These are phyloP conservation scores for Lithobates pipiens DNA, from an alignment of 2,797 vertebrate species.

Conservation along the genomic window DNA sequence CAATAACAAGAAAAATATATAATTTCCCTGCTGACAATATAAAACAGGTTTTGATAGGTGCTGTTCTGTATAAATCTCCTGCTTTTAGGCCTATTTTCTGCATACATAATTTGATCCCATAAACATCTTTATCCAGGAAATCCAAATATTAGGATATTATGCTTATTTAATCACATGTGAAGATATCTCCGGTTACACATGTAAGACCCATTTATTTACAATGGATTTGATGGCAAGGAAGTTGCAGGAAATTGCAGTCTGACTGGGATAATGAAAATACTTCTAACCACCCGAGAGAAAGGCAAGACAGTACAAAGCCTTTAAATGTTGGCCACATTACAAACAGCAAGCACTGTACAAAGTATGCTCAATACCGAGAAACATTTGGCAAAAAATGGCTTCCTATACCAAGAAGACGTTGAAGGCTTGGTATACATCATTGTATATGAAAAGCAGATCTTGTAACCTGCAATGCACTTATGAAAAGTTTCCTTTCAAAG, in stretches of 20 bases:
- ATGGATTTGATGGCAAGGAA: conserved; percentile 8
- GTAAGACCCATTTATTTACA: conserved; percentile 26
- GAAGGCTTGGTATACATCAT: not conserved
- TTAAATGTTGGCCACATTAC: not conserved
- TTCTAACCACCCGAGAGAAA: conserved; percentile 6
- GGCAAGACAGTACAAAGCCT: not conserved
- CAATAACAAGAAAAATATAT: not conserved
- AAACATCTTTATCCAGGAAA: conserved; percentile 19
- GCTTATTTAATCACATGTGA: conserved; percentile 28
- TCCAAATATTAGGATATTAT: conserved; percentile 22
- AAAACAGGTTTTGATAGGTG: not conserved
- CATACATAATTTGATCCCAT: not conserved
- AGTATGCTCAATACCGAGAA: not conserved
- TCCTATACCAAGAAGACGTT: not conserved
- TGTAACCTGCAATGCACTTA: not conserved
- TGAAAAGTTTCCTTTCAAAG: not conserved
- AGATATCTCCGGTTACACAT: conserved; percentile 11
- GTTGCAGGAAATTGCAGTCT: conserved; percentile 6
- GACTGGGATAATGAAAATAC: not conserved
- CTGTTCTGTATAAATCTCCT: not conserved
- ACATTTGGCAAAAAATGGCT: not conserved
- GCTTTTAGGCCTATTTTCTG: not conserved
- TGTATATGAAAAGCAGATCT: not conserved
- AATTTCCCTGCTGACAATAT: not conserved
- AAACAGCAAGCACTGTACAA: not conserved